Conservation (phyloP, 2,797 vertebrate species). For the Mastacembelus armatus region DNA sequence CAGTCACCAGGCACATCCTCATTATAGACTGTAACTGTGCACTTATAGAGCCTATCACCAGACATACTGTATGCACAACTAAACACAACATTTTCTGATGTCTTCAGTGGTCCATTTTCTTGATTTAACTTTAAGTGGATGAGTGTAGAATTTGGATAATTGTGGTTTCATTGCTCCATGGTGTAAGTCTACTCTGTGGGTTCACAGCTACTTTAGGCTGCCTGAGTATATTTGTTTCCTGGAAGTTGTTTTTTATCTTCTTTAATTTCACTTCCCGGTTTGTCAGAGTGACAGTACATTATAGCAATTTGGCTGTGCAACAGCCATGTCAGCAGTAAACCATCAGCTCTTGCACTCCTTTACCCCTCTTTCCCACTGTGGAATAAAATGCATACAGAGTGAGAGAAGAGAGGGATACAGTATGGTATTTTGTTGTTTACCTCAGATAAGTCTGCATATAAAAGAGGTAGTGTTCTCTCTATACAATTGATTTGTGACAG, state of each 20-base stretch:
- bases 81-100: background rate
- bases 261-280: constrained; percentile 47
- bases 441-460: constrained; percentile 25
- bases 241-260: constrained; percentile 38
- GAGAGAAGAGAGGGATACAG: constrained; percentile 12
- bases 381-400: constrained; percentile 17
- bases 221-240: constrained; percentile 34
- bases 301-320: constrained; percentile 57
- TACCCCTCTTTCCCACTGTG: constrained; percentile 5
- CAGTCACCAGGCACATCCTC: background rate
- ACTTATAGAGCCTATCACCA: background rate
- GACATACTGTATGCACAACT: background rate
- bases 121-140: constrained; percentile 33
- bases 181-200: constrained; percentile 5
- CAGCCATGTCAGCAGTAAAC: constrained; percentile 53
- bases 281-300: constrained; percentile 54
- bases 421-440: constrained; percentile 34
- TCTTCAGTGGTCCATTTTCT: constrained; percentile 17
- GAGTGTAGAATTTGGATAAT: constrained; percentile 36
- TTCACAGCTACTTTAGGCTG: constrained; percentile 30
- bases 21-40: background rate
- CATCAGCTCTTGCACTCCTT: constrained; percentile 37
- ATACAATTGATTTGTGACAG: constrained; percentile 1
- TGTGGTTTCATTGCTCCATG: constrained; percentile 30
- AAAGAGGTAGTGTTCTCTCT: constrained; percentile 17